Evolutionary conservation across 1,140 invertebrate species (phyloP).

Genomic region (Zaprionus vittiger): DNA sequence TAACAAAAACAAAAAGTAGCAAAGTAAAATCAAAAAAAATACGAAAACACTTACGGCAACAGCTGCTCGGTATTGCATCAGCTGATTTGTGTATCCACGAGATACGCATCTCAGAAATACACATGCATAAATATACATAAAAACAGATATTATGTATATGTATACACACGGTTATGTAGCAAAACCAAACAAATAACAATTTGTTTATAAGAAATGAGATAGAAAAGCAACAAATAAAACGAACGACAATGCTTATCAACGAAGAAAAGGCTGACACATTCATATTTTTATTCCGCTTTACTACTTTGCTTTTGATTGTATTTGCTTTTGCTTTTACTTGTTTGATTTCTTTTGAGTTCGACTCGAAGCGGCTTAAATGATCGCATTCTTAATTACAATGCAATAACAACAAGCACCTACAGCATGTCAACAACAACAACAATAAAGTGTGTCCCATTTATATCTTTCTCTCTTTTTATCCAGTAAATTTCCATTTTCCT

Average conservation of each 20-base stretch:
- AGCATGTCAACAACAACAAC: conserved; percentile 11
- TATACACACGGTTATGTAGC: conserved; percentile 32
- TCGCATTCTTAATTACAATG: conserved; percentile 39
- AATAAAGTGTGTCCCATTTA: conserved; percentile 32
- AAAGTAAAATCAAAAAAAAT: conserved; percentile 22
- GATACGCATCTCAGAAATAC: conserved; percentile 44
- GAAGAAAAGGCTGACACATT: conserved; percentile 20
- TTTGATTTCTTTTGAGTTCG: conserved; percentile 25
- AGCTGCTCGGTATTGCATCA: conserved; percentile 57
- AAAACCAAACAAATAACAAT: conserved; percentile 20
- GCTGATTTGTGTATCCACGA: conserved; percentile 61
- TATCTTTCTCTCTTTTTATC: conserved; percentile 3
- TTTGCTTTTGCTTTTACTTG: conserved; percentile 24
- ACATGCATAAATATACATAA: conserved; percentile 8
- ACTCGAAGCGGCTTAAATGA: conserved; percentile 13
- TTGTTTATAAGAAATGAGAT: conserved; percentile 32
- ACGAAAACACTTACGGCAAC: conserved; percentile 39
- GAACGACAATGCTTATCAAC: conserved; percentile 36
- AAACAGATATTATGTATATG: conserved; percentile 7
- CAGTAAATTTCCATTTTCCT: conserved; percentile 1
- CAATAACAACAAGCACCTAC: conserved; percentile 25
- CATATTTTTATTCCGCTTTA: conserved; percentile 8
- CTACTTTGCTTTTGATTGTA: not conserved
- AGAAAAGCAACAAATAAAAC: conserved; percentile 17
- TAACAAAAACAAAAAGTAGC: conserved; percentile 20